Conservation (phyloP, 2,888 invertebrate species). For the Heliconius ismenius region DNA sequence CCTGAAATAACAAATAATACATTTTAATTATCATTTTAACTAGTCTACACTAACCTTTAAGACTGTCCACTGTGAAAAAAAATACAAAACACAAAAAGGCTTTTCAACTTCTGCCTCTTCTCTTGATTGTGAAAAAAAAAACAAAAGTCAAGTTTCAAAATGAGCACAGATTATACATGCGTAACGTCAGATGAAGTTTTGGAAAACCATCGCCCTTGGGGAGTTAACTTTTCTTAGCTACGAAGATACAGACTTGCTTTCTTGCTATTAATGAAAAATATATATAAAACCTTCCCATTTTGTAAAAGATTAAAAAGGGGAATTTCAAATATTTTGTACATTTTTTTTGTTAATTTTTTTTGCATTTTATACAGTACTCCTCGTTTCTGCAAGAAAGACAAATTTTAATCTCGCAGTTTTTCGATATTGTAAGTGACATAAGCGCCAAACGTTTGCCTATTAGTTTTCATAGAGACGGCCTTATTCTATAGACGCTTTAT, state of each 20-base stretch:
- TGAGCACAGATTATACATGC: constrained; percentile 64
- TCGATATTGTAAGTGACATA: no score
- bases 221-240: constrained; percentile 29
- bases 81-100: constrained; percentile 42
- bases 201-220: constrained; percentile 35
- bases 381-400: no score
- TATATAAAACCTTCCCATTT: not conserved
- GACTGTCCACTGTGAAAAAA: constrained; percentile 28
- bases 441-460: no score
- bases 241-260: not conserved
- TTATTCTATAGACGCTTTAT: no score
- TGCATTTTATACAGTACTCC: no score
- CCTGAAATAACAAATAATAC: not conserved
- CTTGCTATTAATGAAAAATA: not conserved
- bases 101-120: constrained; percentile 46
- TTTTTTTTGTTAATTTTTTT: no score
- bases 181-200: constrained; percentile 54
- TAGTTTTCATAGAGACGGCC: no score
- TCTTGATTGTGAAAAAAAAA: constrained; percentile 49
- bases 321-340: no score
- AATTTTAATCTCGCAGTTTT: no score
- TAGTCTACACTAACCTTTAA: constrained; percentile 22
- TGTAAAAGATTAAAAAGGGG: no score
- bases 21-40: not conserved
- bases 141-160: constrained; percentile 52